These are phyloP conservation scores for Sebastolobus altivelis DNA, from an alignment of 2,797 vertebrate genomes.

Conservation along the genomic window DNA sequence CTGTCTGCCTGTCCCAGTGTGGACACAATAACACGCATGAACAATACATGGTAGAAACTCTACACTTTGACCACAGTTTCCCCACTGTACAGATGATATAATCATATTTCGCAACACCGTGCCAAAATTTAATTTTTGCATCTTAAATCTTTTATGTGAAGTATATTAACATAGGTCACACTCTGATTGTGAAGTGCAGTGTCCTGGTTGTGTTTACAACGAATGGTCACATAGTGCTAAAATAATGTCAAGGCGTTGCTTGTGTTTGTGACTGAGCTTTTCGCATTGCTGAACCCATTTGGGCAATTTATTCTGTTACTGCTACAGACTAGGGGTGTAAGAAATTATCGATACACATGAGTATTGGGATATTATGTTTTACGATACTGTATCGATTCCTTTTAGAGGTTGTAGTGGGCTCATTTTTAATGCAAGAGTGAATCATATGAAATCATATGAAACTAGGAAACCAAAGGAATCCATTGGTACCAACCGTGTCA, in stretches of 20 bases:
- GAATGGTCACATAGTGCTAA: not conserved
- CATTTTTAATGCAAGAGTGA: not conserved
- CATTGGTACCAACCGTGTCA: too few species aligned
- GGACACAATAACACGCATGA: conserved; percentile 13
- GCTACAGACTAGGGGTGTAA: not conserved
- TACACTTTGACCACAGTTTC: too few species aligned
- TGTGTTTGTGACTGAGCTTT: not conserved
- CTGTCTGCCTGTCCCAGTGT: conserved; percentile 21
- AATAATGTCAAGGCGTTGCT: too few species aligned
- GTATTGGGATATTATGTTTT: too few species aligned
- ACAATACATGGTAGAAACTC: conserved; percentile 10
- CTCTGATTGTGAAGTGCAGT: not conserved
- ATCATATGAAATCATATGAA: not conserved
- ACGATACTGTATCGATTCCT: too few species aligned
- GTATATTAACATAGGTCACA: not conserved
- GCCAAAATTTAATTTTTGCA: not conserved
- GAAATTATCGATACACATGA: too few species aligned
- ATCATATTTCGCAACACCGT: not conserved
- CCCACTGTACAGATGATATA: not conserved
- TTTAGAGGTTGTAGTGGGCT: not conserved
- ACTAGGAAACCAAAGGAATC: not conserved
- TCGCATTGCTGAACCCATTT: not conserved
- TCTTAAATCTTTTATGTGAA: not conserved
- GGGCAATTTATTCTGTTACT: not conserved
- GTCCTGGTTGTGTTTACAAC: not conserved